Conservation (phyloP, 2,797 vertebrate species). For the Phalanger gymnotis region DNA sequence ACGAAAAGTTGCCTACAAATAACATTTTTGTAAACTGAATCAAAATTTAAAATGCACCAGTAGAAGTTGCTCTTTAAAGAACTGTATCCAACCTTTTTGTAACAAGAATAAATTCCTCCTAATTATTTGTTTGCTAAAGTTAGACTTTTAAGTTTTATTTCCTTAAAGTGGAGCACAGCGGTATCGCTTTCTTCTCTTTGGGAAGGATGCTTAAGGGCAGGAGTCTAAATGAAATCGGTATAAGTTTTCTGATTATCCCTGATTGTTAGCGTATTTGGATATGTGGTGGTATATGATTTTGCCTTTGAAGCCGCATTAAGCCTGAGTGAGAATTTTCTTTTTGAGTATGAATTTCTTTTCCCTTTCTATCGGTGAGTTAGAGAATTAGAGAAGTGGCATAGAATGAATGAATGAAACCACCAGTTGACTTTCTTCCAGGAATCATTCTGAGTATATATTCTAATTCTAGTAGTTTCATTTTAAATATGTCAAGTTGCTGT, state of each 20-base stretch:
- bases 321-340: conserved; percentile 50
- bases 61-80: conserved; percentile 47
- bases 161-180: background rate
- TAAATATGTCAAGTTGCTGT: background rate
- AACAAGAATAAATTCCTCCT: conserved; percentile 19
- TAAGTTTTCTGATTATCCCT: conserved; percentile 46
- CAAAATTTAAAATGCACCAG: conserved; percentile 39
- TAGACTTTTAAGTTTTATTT: conserved; percentile 14
- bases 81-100: background rate
- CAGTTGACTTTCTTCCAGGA: background rate
- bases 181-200: conserved; percentile 16
- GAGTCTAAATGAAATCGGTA: conserved; percentile 41
- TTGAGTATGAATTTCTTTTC: conserved; percentile 49
- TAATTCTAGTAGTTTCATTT: background rate
- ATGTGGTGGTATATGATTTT: background rate
- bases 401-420: background rate
- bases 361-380: conserved; percentile 18
- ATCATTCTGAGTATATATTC: background rate
- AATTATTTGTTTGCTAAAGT: background rate
- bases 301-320: conserved; percentile 12
- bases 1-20: background rate
- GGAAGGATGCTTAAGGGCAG: conserved; percentile 34
- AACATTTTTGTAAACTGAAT: background rate
- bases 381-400: background rate
- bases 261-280: conserved; percentile 39